Percentiles rank a stretch among this genome's conserved stretches.
phyloP scores from a whole-genome alignment of 2,797 vertebrate genomes.

The Ambastaia sidthimunki region DNA sequence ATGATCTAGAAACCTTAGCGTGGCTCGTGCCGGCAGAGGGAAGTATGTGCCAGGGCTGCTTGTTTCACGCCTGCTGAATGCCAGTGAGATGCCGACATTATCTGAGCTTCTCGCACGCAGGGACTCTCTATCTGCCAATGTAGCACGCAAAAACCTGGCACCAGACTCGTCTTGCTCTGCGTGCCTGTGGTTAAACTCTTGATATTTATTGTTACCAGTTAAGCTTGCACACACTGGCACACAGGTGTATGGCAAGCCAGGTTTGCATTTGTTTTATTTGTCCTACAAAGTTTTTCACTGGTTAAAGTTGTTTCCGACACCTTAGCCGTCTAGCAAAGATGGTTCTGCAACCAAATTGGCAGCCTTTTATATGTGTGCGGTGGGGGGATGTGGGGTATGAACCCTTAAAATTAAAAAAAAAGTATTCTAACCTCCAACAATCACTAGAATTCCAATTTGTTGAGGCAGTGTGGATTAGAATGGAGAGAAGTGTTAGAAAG shows the following conservation, averaged over 20 bases:
- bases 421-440: no score
- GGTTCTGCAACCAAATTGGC: not conserved
- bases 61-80: constrained; percentile 41
- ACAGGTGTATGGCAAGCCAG: constrained; percentile 25
- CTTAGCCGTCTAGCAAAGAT: not conserved
- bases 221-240: not conserved
- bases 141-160: constrained; percentile 37
- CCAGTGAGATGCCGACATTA: constrained; percentile 40
- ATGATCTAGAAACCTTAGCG: constrained; percentile 72
- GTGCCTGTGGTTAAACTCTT: constrained; percentile 44
- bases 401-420: no score
- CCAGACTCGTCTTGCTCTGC: not conserved
- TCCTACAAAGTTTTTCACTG: no score
- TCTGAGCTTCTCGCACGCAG: constrained; percentile 30
- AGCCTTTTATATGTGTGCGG: no score
- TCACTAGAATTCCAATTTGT: not conserved
- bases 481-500: not conserved
- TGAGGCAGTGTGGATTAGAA: not conserved
- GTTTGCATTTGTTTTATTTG: not conserved
- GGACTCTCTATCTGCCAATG: constrained; percentile 30
- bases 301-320: no score
- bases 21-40: constrained; percentile 71
- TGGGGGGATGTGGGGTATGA: no score
- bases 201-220: constrained; percentile 8
- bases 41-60: constrained; percentile 70